phyloP scores from a whole-genome alignment of 2,113 vertebrate genomes.

The Nibea coibor region DNA sequence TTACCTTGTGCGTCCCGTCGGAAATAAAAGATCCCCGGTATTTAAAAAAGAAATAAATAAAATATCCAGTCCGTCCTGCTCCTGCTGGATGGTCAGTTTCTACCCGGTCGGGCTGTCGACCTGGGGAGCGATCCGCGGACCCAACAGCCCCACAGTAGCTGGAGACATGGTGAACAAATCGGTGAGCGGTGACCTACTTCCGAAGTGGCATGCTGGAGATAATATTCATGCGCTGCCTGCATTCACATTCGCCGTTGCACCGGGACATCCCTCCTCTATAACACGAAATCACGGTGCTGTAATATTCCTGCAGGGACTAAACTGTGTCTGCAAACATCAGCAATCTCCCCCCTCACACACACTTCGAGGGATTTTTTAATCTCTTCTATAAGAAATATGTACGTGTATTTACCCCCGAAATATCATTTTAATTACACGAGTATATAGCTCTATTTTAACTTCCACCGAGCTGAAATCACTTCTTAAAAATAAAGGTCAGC shows the following conservation, averaged over 20 bases:
- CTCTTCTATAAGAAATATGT: not conserved
- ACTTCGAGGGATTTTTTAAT: not conserved
- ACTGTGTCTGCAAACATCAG: not conserved
- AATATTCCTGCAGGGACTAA: constrained; percentile 50
- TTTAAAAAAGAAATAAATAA: not conserved
- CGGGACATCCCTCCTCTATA: constrained; percentile 73
- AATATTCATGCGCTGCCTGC: constrained; percentile 81
- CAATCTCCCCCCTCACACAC: not conserved
- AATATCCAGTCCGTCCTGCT: not conserved
- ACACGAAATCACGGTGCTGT: constrained; percentile 38
- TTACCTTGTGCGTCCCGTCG: constrained; percentile 72
- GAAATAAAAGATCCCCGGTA: not conserved
- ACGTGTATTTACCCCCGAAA: not conserved
- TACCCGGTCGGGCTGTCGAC: constrained; percentile 36
- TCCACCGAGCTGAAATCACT: not conserved
- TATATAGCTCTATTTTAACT: constrained; percentile 29
- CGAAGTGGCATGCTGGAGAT: constrained; percentile 80
- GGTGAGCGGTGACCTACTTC: constrained; percentile 84
- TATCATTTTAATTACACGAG: not conserved
- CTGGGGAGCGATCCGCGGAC: constrained; percentile 55
- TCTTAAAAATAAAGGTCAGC: not conserved
- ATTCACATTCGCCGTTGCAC: constrained; percentile 69
- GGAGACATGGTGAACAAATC: constrained; percentile 77
- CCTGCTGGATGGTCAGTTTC: constrained; percentile 30
- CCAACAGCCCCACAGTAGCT: constrained; percentile 63